Base-by-base conservation (phyloP, 2,113 vertebrate genomes). In the Andinoacara biseriatus region DNA sequence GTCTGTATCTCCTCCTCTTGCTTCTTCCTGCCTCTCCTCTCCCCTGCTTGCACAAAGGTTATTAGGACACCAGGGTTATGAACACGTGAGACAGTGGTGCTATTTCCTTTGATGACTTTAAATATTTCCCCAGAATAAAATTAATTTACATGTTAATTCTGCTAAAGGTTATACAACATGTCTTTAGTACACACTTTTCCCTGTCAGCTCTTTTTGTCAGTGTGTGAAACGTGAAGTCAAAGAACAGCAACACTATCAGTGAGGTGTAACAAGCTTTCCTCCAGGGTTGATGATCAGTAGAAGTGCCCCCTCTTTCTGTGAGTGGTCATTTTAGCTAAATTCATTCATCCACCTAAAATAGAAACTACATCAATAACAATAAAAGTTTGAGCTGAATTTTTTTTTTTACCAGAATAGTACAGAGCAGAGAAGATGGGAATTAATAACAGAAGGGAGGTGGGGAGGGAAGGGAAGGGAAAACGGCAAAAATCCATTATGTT, bases 401-500 rank as follows among this genome's bases (percentile, higher is more conserved):
- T 24, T 33, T 35, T 35, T 92, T 75, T 86, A 57, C 84, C 76
- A 62, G 67, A 86, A 81, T 61, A 65, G 79, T 65, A 86, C 56
- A n/a, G 81, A 82, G 62, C 38, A 43, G 60, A 72, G 62, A 56
- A 67, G 60, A 81, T 33, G 26, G 54, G 35, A 88, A 81, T 58
- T 63, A 91, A 86, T 87, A 90, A 89, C 84, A 91, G 81, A 82
- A 79, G 89, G 83, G 82, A 86, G 65, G 75, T 56, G 75, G 60
- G 59, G 61, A 83, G 61, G 20, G 24, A 75, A 33, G 35, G 35
- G 9, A 38, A 38, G 58, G 17, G 43, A 58, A 79, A 85, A 88
- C 86, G 82, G 59, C 65, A 74, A 90, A 95, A 95, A 95, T 94
- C 94, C 94, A 96, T 96, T 96, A 95, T 94, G 93, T 95, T 95